Base-by-base conservation (phyloP, 2,888 invertebrate species). In the Dusona sp. region DNA sequence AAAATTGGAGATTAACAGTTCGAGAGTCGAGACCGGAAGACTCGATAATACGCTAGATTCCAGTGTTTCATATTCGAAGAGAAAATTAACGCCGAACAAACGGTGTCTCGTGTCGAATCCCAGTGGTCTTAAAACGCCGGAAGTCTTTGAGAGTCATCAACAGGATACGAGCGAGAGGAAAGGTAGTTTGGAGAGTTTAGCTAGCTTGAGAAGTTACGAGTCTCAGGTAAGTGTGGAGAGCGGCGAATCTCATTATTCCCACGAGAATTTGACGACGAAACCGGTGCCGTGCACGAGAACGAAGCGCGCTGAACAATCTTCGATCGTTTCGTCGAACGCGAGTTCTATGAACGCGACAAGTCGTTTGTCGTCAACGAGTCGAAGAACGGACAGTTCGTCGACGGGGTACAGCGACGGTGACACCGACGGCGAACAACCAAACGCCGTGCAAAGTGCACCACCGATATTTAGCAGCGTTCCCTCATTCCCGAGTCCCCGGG, bases 121-220 rank as follows among this genome's bases (percentile, higher is more conserved):
- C 3, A 68, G 88, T 73, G 84, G 80, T 7, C 38, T 77, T 2
- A 86, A 82, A 22, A 81, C 79, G 29, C 85, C 86, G 16, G 89
- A 89, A 93, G 92, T 89, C 16, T 91, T 90, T 36, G 91, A 91
- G 45, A 72, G 42, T n/a, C 70, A 61, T 6, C 61, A 79, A 33
- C 61, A 61, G 36, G 92, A 93, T 3, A 90, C 92, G 36, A 90
- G 94, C 2, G 94, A 95, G 78, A 93, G 95, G 48, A 95, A 96
- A 90, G 95, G 95, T 45, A 95, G 95, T 86, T 94, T 95, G 65
- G 96, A 96, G 88, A 95, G 95, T 57, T 91, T 95, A 68, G 94
- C 95, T 9, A 95, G 95, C 25, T 90, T 94, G 73, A 92, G 94
- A 77, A 95, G 94, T 87, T 94, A 92, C 70, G 94, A 94, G 88